phyloP scores from a whole-genome alignment of 1,140 invertebrate species.

The Harlomillsia oculata region DNA sequence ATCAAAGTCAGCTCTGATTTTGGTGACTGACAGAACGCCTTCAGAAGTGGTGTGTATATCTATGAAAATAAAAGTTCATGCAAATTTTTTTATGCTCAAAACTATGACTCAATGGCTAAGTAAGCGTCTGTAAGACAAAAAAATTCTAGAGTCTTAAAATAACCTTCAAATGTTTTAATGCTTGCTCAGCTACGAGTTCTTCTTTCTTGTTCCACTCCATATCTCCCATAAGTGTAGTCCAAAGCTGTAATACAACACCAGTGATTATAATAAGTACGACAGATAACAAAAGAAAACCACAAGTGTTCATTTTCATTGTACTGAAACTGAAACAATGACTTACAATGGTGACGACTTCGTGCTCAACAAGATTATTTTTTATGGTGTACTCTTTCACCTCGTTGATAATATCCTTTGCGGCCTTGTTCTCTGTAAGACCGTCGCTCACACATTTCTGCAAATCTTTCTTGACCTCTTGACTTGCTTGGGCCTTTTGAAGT shows the following conservation, averaged over 20 bases:
- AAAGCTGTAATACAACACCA: slow-evolving; percentile 49
- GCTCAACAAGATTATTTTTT: slow-evolving; percentile 71
- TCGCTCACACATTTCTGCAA: slow-evolving; percentile 64
- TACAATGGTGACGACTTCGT: slow-evolving; percentile 65
- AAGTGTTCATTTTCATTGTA: neutral
- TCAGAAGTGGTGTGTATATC: slow-evolving; percentile 70
- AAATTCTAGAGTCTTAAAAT: no score
- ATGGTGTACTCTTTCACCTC: slow-evolving; percentile 76
- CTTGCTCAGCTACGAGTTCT: slow-evolving; percentile 88
- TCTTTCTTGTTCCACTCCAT: slow-evolving; percentile 98
- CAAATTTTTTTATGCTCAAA: no score
- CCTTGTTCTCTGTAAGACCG: slow-evolving; percentile 69
- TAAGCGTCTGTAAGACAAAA: no score
- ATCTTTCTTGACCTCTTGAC: slow-evolving; percentile 72
- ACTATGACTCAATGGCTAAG: no score
- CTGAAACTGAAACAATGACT: slow-evolving; percentile 30
- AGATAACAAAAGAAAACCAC: neutral
- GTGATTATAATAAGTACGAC: neutral
- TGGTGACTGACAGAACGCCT: slow-evolving; percentile 69
- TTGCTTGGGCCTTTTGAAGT: slow-evolving; percentile 79
- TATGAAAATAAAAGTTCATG: slow-evolving; percentile 14
- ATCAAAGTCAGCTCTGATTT: slow-evolving; percentile 78
- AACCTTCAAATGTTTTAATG: slow-evolving; percentile 72
- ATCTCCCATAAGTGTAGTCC: slow-evolving; percentile 84
- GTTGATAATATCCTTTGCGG: slow-evolving; percentile 66